A percentile compares a stretch with the other conserved stretches of the same genome.
Evolutionary conservation across 1,140 invertebrate species (phyloP).

Genomic region (Meloidogyne exigua): DNA sequence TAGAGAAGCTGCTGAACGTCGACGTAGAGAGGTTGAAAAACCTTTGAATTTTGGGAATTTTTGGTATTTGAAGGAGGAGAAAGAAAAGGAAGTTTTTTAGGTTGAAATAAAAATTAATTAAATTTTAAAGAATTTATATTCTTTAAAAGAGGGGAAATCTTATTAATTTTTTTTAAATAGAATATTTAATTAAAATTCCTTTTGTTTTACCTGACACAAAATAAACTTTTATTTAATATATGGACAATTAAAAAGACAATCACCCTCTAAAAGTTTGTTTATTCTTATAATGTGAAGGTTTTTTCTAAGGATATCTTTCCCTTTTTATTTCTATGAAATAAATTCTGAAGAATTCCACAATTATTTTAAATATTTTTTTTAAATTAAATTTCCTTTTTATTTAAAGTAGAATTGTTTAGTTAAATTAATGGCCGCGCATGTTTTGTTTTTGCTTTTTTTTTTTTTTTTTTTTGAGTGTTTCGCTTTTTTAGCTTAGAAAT

Average conservation of each 20-base stretch:
- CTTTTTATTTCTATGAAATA: no score
- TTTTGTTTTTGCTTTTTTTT: background rate
- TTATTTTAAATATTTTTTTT: no score
- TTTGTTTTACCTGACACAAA: no score
- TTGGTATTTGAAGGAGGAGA: background rate
- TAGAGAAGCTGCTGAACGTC: constrained; percentile 39
- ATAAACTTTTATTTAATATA: no score
- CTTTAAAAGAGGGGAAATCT: background rate
- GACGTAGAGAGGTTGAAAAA: constrained; percentile 38
- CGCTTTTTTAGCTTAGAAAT: background rate
- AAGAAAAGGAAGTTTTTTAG: background rate
- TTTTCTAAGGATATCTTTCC: no score
- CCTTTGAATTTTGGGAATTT: background rate
- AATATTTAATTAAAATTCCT: no score
- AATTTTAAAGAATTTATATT: background rate
- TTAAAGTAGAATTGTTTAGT: background rate
- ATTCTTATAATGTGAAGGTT: no score
- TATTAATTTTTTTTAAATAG: no score
- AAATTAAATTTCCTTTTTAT: background rate
- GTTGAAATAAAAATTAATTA: background rate
- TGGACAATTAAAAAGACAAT: no score
- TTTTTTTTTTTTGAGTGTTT: background rate
- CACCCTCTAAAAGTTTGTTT: no score
- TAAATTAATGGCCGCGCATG: background rate
- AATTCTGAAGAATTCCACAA: no score